These are phyloP conservation scores for Euzophera pinguis DNA, from an alignment of 2,888 invertebrate species.

Conservation along the genomic window DNA sequence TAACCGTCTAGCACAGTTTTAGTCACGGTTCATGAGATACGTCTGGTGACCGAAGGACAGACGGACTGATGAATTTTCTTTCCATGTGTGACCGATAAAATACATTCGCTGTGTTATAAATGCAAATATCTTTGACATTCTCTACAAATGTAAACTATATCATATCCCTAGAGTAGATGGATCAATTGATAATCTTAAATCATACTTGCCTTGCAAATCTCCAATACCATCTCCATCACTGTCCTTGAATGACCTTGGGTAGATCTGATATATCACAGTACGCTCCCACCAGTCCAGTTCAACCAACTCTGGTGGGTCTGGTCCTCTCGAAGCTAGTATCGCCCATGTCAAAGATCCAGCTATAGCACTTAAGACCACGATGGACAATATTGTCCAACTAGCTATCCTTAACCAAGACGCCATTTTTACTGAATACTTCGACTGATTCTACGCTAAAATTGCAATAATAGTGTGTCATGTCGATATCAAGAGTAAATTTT, in stretches of 20 bases:
- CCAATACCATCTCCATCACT: slow-evolving; percentile 89
- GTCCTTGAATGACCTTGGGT: slow-evolving; percentile 90
- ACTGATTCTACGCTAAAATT: neutral
- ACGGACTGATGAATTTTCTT: too few relatives aligned
- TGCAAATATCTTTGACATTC: too few relatives aligned
- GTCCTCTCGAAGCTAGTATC: slow-evolving; percentile 28
- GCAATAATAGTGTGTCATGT: neutral
- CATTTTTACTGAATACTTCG: slow-evolving; percentile 24
- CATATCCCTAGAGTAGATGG: too few relatives aligned
- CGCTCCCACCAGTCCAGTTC: slow-evolving; percentile 87
- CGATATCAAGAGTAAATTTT: neutral
- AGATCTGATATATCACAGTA: slow-evolving; percentile 89
- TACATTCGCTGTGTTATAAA: too few relatives aligned
- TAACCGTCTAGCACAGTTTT: too few relatives aligned
- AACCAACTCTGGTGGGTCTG: slow-evolving; percentile 32
- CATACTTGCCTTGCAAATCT: slow-evolving; percentile 83
- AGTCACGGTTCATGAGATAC: too few relatives aligned
- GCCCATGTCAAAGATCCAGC: slow-evolving; percentile 42
- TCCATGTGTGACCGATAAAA: too few relatives aligned
- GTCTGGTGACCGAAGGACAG: too few relatives aligned
- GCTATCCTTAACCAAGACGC: slow-evolving; percentile 25
- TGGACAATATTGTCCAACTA: slow-evolving; percentile 27
- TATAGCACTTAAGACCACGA: slow-evolving; percentile 33
- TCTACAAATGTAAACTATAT: too few relatives aligned
- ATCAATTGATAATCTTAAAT: neutral